Base-by-base conservation (phyloP, 2,888 invertebrate genomes). In the Drosophila prostipennis region DNA sequence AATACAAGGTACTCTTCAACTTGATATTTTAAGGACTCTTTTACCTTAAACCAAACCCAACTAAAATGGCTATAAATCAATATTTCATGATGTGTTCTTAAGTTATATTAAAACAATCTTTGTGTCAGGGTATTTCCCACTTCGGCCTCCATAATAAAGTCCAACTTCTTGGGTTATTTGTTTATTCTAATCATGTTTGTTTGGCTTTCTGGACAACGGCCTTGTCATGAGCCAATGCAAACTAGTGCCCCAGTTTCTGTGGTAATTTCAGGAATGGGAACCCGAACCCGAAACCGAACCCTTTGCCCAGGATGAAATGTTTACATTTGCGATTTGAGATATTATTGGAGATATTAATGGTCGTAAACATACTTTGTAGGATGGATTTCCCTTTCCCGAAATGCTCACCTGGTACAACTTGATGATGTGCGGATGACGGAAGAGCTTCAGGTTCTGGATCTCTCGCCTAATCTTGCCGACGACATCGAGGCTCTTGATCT, bases 371-470 rank as follows among this genome's bases (percentile, higher is more conserved):
- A 45, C 29, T 5, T 26, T n/a, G n/a, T 14, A 13, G 29, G 19
- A 10, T 14, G 39, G 39, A 39, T 7, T 39, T 13, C 11, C 16
- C 19, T 2, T 19, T 1, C 19, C 6, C 6, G n/a, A 8, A 5
- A 1, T 1, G 16, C 57, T 89, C 94, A 91, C 95, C 93, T 96
- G 95, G 89, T 95, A 99, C 93, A 99, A 92, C 93, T 99, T 99
- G 76, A 99, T 99, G 82, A 99, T 99, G 92, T 99, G 99, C 5
- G 99, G 99, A 94, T 99, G 99, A 78, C 99, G 94, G 90, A 99
- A 99, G n/a, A 99, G 94, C 91, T 99, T 99, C 37, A 99, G 94
- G 93, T 99, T 99, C 92, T 99, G 99, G 89, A 99, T 99, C 93
- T 99, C 99, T 58, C 99, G 94, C 67, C 98, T 94, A 82, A 99